phyloP scores from a whole-genome alignment of 2,113 vertebrate species.

The Glaucidium brasilianum region DNA sequence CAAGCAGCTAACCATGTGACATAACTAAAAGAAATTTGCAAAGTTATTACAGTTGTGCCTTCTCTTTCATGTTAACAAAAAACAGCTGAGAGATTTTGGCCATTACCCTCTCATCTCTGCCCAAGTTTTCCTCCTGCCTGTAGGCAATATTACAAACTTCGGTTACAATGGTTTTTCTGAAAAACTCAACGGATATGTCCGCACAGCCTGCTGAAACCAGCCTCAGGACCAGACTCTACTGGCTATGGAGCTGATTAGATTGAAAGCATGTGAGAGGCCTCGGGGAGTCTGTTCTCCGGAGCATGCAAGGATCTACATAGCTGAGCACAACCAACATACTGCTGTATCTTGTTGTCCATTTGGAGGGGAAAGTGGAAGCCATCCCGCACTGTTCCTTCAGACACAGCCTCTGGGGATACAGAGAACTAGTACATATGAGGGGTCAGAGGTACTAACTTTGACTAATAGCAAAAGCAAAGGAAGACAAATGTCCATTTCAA shows the following conservation, averaged over 20 bases:
- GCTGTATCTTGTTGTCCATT: rapidly evolving
- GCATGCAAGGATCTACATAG: neutral
- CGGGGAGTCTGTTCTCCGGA: neutral
- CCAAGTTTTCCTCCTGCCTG: neutral
- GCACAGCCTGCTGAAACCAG: neutral
- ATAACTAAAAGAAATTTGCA: neutral
- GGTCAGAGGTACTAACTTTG: neutral
- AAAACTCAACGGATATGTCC: neutral
- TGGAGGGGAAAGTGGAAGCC: neutral
- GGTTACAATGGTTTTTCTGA: neutral
- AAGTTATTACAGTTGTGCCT: neutral
- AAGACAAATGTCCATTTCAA: neutral
- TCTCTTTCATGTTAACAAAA: neutral
- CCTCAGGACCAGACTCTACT: neutral
- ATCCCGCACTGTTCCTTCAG: neutral
- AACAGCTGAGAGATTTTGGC: neutral
- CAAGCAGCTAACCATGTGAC: neutral
- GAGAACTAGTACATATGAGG: neutral
- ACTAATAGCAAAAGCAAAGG: neutral
- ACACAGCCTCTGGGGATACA: neutral
- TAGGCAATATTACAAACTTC: neutral
- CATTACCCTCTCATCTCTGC: neutral
- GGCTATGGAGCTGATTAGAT: neutral
- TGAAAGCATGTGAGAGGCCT: neutral
- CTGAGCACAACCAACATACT: neutral